Conservation (phyloP, 1,140 invertebrate species). For the Paraescarpia echinospica region DNA sequence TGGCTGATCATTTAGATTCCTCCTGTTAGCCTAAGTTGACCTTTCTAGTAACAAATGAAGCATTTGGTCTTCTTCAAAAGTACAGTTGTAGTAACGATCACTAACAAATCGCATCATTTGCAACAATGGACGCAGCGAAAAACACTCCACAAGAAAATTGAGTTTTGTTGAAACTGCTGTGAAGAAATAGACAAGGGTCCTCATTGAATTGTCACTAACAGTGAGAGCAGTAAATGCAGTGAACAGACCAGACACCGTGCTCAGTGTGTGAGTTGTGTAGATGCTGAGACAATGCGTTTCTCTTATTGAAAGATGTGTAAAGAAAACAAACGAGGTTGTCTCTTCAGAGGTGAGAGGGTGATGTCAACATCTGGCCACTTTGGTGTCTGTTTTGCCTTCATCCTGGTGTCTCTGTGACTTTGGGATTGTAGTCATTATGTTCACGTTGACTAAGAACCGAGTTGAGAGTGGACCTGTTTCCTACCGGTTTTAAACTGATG, state of each 20-base stretch:
- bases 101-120: neutral
- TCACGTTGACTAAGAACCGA: neutral
- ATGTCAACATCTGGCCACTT: neutral
- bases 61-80: neutral
- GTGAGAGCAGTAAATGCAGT: neutral
- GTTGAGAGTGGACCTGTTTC: neutral
- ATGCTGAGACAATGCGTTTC: neutral
- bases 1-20: neutral
- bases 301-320: neutral
- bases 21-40: neutral
- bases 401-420: neutral
- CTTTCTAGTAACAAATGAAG: neutral
- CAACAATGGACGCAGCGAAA: neutral
- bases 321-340: neutral
- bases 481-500: neutral
- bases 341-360: neutral
- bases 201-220: neutral
- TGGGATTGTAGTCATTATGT: no score
- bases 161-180: neutral
- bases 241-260: neutral
- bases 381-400: neutral
- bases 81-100: neutral
- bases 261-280: neutral
- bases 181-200: neutral
- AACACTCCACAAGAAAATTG: neutral